These are phyloP conservation scores for Acanthopagrus latus DNA, from an alignment of 2,797 vertebrate species.

Conservation along the genomic window DNA sequence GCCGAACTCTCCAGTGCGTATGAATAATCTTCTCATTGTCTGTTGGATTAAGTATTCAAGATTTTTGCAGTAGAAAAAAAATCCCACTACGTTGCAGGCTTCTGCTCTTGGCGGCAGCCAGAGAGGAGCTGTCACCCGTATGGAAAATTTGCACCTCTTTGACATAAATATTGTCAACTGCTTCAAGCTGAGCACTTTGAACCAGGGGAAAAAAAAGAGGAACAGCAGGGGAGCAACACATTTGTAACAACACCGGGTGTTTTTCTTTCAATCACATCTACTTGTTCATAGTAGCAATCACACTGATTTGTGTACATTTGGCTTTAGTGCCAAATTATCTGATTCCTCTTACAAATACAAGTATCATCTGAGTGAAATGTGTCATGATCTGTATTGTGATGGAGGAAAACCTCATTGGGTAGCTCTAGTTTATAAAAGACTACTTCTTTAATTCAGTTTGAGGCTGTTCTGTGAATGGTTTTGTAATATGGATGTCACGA, in stretches of 20 bases:
- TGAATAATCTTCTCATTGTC: conserved; percentile 17
- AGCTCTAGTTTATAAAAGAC: no score
- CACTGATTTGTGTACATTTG: background rate
- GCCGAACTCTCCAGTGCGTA: conserved; percentile 8
- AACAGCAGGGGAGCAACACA: background rate
- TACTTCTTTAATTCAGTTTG: no score
- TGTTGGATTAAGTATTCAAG: background rate
- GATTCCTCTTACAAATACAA: no score
- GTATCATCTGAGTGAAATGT: no score
- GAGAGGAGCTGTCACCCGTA: background rate
- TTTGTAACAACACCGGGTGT: background rate
- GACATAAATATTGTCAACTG: background rate
- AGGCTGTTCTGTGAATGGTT: no score
- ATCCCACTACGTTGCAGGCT: background rate
- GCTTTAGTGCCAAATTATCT: no score
- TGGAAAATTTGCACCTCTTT: background rate
- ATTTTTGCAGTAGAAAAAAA: background rate
- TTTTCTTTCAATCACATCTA: background rate
- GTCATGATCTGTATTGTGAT: no score
- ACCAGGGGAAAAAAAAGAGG: no score
- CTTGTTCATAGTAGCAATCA: background rate
- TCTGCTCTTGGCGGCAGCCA: background rate
- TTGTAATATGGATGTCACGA: no score
- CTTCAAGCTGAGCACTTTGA: background rate
- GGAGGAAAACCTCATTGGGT: no score